These are phyloP conservation scores for Monoplex corrugatus DNA, from an alignment of 2,888 invertebrate species.

Conservation along the genomic window DNA sequence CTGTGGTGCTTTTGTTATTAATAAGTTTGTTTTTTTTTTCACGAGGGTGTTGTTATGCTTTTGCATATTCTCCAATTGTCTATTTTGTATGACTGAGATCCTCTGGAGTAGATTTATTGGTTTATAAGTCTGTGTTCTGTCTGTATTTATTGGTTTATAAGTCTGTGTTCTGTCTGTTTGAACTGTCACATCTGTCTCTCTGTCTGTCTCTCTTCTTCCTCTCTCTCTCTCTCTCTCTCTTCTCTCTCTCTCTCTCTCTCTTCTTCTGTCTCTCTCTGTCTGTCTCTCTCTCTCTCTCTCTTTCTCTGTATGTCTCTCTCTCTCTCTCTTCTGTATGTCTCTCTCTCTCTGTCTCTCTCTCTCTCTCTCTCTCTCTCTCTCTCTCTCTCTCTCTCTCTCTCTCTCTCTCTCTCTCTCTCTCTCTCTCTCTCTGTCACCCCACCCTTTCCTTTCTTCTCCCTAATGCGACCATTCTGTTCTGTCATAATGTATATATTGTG, in stretches of 20 bases:
- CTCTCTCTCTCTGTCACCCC: conserved; percentile 6
- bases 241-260: neutral
- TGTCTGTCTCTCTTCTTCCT: too few species aligned
- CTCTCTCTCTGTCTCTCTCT: neutral
- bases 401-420: conserved; percentile 30
- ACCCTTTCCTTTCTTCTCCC: neutral
- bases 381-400: neutral
- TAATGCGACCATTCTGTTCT: too few species aligned
- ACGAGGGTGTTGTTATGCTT: too few species aligned
- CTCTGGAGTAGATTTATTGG: too few species aligned
- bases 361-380: too few species aligned
- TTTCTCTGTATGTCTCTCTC: neutral
- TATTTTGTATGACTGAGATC: too few species aligned
- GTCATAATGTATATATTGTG: too few species aligned
- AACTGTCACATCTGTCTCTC: too few species aligned
- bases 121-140: conserved; percentile 16
- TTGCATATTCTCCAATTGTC: too few species aligned
- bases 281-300: neutral
- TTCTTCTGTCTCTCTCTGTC: neutral
- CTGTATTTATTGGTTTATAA: neutral
- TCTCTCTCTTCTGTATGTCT: neutral
- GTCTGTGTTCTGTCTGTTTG: conserved; percentile 29
- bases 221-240: neutral
- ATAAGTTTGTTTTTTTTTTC: too few species aligned
- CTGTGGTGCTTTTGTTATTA: too few species aligned